These are phyloP conservation scores for Phrixothrix hirtus DNA, from an alignment of 2,888 invertebrate genomes.

Conservation along the genomic window DNA sequence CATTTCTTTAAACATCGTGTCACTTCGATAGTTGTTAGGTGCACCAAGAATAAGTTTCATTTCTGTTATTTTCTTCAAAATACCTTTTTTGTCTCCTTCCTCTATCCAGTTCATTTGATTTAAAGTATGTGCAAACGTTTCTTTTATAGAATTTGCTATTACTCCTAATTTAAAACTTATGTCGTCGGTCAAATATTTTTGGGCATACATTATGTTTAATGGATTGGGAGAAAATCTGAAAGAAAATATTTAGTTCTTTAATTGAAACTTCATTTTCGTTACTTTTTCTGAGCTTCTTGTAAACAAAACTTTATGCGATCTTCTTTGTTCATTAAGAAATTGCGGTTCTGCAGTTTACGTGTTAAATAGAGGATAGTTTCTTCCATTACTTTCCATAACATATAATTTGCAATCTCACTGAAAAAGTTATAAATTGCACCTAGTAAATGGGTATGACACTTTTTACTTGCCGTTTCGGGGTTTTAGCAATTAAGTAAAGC, in stretches of 20 bases:
- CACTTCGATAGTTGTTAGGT: constrained; percentile 61
- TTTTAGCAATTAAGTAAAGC: constrained; percentile 7
- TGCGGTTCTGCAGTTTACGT: constrained; percentile 5
- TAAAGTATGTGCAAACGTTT: constrained; percentile 33
- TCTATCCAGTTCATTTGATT: constrained; percentile 40
- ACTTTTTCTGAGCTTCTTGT: constrained; percentile 14
- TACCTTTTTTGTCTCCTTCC: constrained; percentile 29
- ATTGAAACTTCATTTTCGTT: not conserved
- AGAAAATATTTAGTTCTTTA: too few species aligned
- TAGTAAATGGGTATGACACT: too few species aligned
- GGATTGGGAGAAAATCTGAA: constrained; percentile 13
- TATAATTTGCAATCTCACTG: constrained; percentile 45
- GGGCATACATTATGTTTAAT: constrained; percentile 5
- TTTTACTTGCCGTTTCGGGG: constrained; percentile 22
- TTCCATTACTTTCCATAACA: constrained; percentile 42
- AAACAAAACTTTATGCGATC: constrained; percentile 18
- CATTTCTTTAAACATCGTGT: not conserved
- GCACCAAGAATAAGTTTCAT: constrained; percentile 39
- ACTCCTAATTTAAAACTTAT: constrained; percentile 32
- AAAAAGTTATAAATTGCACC: too few species aligned
- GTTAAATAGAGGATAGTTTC: constrained; percentile 16
- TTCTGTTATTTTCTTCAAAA: constrained; percentile 30
- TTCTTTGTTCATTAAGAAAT: not conserved
- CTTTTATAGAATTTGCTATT: constrained; percentile 38
- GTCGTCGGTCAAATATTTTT: constrained; percentile 9